A percentile compares a stretch with the other conserved stretches of the same genome.
Evolutionary conservation across 2,113 vertebrate species (phyloP).

Genomic region (Lagopus muta): DNA sequence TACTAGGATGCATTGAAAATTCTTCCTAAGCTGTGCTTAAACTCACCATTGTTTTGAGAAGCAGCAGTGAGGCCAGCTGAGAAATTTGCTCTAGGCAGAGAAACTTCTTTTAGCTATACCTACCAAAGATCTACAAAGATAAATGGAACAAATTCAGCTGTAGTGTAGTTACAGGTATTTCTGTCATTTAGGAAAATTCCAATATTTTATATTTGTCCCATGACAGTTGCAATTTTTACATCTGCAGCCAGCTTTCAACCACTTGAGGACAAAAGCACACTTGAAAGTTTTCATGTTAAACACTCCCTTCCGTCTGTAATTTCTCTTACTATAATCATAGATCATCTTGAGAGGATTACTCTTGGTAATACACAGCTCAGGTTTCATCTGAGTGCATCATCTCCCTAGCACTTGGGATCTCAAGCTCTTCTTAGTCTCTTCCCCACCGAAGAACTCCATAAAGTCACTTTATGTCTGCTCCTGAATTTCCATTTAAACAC

Average conservation of each 20-base stretch:
- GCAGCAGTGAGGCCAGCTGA: neutral
- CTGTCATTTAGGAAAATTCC: neutral
- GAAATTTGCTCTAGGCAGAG: neutral
- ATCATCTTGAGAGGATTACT: neutral
- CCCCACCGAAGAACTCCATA: neutral
- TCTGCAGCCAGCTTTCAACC: neutral
- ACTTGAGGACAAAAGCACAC: accelerated
- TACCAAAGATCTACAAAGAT: neutral
- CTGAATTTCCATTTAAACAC: neutral
- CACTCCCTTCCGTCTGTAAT: neutral
- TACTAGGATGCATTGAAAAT: neutral
- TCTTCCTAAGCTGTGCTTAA: conserved; percentile 4
- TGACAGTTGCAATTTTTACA: neutral
- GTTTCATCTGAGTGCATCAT: neutral
- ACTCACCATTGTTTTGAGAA: neutral
- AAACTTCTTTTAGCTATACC: neutral
- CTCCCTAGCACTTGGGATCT: neutral
- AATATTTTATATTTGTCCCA: neutral
- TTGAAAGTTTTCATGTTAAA: neutral
- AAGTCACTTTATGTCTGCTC: neutral
- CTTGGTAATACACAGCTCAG: neutral
- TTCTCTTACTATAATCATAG: neutral
- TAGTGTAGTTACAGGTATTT: neutral
- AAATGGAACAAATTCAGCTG: neutral
- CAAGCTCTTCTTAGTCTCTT: neutral